Conservation (phyloP, 2,113 vertebrate species). For the Rutilus rutilus region DNA sequence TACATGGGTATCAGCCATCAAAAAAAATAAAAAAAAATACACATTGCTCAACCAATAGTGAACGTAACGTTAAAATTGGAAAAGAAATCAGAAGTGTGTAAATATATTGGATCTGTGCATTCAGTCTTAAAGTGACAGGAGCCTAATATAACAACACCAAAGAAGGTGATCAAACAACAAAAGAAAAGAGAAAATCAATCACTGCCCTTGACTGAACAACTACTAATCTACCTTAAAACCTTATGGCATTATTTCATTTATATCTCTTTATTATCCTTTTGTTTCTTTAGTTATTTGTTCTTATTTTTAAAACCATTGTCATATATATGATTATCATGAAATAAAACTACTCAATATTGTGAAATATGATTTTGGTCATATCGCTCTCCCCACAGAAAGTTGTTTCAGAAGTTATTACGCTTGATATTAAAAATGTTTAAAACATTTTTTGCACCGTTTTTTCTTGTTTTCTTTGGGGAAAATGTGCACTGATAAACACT, state of each 20-base stretch:
- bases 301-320: neutral
- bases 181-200: neutral
- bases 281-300: neutral
- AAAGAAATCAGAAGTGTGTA: neutral
- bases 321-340: neutral
- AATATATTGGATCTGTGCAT: neutral
- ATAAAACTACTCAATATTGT: neutral
- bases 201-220: too few relatives aligned
- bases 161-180: too few relatives aligned
- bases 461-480: neutral
- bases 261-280: neutral
- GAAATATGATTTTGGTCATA: neutral
- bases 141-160: neutral
- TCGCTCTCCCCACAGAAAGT: neutral
- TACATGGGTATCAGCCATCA: neutral
- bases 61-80: neutral
- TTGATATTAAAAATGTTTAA: too few relatives aligned
- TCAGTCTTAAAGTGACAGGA: neutral
- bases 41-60: neutral
- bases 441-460: too few relatives aligned
- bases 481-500: neutral
- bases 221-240: too few relatives aligned
- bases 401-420: neutral
- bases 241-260: neutral
- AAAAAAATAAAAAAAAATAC: neutral